These are phyloP conservation scores for Parnassius mnemosyne DNA, from an alignment of 2,888 invertebrate genomes.

Conservation along the genomic window DNA sequence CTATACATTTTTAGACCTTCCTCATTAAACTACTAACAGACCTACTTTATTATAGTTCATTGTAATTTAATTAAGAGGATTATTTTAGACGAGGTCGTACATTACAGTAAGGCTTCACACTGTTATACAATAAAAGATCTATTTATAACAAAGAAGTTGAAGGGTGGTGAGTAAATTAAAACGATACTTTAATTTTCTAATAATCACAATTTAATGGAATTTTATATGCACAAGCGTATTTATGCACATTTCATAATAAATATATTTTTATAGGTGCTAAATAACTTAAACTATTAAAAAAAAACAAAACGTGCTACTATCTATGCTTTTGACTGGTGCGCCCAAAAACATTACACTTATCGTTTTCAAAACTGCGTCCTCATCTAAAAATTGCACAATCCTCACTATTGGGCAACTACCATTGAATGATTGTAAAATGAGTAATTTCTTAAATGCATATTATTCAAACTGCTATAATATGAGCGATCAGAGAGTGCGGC, in stretches of 20 bases:
- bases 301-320: constrained; percentile 60
- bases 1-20: too few species aligned
- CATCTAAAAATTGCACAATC: constrained; percentile 28
- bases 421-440: constrained; percentile 7
- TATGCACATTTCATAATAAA: constrained; percentile 69
- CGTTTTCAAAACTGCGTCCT: constrained; percentile 45
- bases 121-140: too few species aligned
- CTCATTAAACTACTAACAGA: too few species aligned
- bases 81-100: not conserved
- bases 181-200: constrained; percentile 44
- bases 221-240: constrained; percentile 75
- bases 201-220: constrained; percentile 79
- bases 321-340: constrained; percentile 74
- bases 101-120: not conserved
- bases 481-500: constrained; percentile 23
- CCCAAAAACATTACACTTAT: constrained; percentile 49
- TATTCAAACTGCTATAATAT: not conserved
- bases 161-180: constrained; percentile 9
- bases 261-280: constrained; percentile 67
- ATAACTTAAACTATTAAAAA: constrained; percentile 60
- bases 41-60: too few species aligned
- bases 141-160: not conserved
- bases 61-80: not conserved
- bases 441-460: constrained; percentile 19
- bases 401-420: constrained; percentile 42